Evolutionary conservation across 2,888 invertebrate species (phyloP), one percentile per base, ranked within the genome.

Genomic region (Erpobdella octoculata): DNA sequence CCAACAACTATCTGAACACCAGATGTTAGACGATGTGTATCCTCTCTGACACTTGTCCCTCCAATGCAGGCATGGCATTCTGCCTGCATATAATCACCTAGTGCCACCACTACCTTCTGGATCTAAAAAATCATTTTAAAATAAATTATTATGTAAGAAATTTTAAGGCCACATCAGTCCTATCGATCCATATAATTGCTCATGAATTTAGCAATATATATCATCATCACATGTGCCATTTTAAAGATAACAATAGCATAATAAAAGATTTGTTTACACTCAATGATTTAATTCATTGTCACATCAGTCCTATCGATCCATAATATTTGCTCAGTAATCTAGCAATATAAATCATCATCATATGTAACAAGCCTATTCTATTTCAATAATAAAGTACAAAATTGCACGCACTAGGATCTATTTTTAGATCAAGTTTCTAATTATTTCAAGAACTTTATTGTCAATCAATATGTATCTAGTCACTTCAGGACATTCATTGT

Each of bases 1-100:
- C 98, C 98, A 74, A 98, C 97, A 73, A 98, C 95, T 74, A 98
- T 93, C 84, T 98, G 97, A 75, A 91, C 91, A 73, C 91, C 91
- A 79, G 88, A 88, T 81, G 95, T 93, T 81, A 99, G 86, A 83
- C 91, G 92, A 77, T 93, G 89, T 84, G 94, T 92, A 84, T 99
- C 98, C 81, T 97, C 97, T 76, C 94, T 90, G 68, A 99, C 94
- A 85, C 94, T 95, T 71, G 97, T 98, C 78, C 98, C 98, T 77
- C 98, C 98, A 84, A 99, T 97, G 85, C 97, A 98, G 74, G 97
- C 96, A 85, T 97, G 96, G 85, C 97, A 97, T 85, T 92, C 90
- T 72, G 94, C 94, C 81, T 89, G 90, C 91, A 98, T 91, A 85
- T 95, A 98, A 86, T 99, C 98, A 79, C 98, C 98, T 79, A 99